A percentile compares a stretch with the other conserved stretches of the same genome.
phyloP scores from a whole-genome alignment of 2,113 vertebrate genomes.

The Perca fluviatilis region DNA sequence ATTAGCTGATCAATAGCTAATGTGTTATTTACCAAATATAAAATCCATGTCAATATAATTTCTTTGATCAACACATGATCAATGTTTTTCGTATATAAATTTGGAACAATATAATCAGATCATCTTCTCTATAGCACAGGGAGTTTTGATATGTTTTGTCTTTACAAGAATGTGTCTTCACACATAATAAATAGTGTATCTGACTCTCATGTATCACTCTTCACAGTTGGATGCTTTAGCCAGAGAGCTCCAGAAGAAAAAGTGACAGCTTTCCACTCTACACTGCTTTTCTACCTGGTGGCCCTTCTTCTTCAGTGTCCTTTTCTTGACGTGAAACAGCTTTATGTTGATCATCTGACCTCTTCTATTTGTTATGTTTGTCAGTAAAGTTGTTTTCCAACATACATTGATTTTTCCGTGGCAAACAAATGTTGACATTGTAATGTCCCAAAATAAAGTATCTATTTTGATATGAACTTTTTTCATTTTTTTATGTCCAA shows the following conservation, averaged over 20 bases:
- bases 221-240: slow-evolving; percentile 84
- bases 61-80: not conserved
- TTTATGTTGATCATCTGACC: slow-evolving; percentile 35
- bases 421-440: slow-evolving; percentile 28
- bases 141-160: not conserved
- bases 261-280: slow-evolving; percentile 69
- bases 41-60: slow-evolving; percentile 2
- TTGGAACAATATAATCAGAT: not conserved
- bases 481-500: slow-evolving; percentile 9
- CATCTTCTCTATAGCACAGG: not conserved
- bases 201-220: slow-evolving; percentile 21
- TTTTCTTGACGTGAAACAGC: not conserved
- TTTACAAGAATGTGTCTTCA: not conserved
- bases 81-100: not conserved
- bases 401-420: slow-evolving; percentile 21
- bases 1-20: not conserved
- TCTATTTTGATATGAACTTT: slow-evolving; percentile 82
- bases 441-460: slow-evolving; percentile 78
- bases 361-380: slow-evolving; percentile 9
- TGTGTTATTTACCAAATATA: not conserved
- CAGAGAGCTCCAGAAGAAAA: slow-evolving; percentile 86
- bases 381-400: slow-evolving; percentile 24
- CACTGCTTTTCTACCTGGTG: slow-evolving; percentile 42
- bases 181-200: not conserved
- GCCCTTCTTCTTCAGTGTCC: slow-evolving; percentile 22